Conservation (phyloP, 2,888 invertebrate species). For the Cecidostiba fungosa region DNA sequence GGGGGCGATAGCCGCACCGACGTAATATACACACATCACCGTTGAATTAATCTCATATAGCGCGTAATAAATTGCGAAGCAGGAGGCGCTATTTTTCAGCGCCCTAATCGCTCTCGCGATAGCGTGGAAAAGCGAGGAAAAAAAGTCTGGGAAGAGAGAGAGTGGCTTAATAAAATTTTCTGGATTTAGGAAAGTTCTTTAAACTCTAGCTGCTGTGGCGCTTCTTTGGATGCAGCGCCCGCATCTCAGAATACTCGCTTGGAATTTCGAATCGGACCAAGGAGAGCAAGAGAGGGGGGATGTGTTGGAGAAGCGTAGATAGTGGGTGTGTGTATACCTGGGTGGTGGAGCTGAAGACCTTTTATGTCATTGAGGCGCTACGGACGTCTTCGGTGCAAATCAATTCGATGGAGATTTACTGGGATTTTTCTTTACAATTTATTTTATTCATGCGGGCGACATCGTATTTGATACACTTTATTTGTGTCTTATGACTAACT, state of each 20-base stretch:
- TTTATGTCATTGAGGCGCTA: slow-evolving; percentile 33
- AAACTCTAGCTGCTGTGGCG: slow-evolving; percentile 15
- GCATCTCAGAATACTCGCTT: slow-evolving; percentile 29
- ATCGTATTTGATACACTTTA: neutral
- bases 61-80: slow-evolving; percentile 12
- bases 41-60: slow-evolving; percentile 37
- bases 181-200: slow-evolving; percentile 46
- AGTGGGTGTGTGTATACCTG: neutral
- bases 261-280: slow-evolving; percentile 43
- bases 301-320: neutral
- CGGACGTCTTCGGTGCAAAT: slow-evolving; percentile 27
- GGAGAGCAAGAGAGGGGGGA: neutral
- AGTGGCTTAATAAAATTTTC: slow-evolving; percentile 39
- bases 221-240: slow-evolving; percentile 27
- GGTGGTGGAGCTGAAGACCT: neutral
- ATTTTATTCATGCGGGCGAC: neutral
- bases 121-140: neutral
- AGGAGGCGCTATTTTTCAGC: neutral
- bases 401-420: slow-evolving; percentile 38
- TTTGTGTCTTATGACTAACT: neutral
- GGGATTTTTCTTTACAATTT: neutral
- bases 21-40: slow-evolving; percentile 11
- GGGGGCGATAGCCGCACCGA: slow-evolving; percentile 21
- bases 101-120: neutral
- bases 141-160: neutral